phyloP scores from a whole-genome alignment of 2,888 invertebrate species.

The Cosmopolites sordidus region DNA sequence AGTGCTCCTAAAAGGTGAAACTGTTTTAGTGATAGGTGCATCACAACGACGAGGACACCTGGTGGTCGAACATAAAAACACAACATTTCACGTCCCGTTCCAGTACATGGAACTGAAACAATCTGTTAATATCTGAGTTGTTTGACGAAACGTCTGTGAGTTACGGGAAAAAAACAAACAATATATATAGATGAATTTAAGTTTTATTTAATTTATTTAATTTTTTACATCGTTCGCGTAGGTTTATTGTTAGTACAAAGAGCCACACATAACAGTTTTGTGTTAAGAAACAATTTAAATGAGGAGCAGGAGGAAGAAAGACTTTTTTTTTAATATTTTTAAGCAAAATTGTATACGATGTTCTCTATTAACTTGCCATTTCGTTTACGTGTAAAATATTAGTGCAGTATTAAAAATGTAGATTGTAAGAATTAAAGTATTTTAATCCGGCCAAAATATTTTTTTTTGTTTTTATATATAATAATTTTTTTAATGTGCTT shows the following conservation, averaged over 20 bases:
- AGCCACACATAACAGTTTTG: background rate
- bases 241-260: background rate
- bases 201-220: no score
- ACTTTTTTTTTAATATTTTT: background rate
- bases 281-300: background rate
- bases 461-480: background rate
- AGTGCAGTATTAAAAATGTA: background rate
- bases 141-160: no score
- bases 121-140: conserved; percentile 46
- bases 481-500: background rate
- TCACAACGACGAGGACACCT: conserved; percentile 83
- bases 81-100: conserved; percentile 73
- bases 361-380: background rate
- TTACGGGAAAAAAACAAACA: no score
- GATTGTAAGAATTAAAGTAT: background rate
- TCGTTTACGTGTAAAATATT: background rate
- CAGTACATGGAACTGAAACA: conserved; percentile 74
- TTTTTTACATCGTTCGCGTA: background rate
- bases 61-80: conserved; percentile 72
- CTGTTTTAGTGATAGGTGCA: conserved; percentile 83
- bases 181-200: no score
- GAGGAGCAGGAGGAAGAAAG: background rate
- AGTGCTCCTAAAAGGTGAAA: conserved; percentile 74
- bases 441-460: background rate
- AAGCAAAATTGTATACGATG: conserved; percentile 1